These are phyloP conservation scores for Zaprionus kolodkinae DNA, from an alignment of 1,140 invertebrate species.

Conservation along the genomic window DNA sequence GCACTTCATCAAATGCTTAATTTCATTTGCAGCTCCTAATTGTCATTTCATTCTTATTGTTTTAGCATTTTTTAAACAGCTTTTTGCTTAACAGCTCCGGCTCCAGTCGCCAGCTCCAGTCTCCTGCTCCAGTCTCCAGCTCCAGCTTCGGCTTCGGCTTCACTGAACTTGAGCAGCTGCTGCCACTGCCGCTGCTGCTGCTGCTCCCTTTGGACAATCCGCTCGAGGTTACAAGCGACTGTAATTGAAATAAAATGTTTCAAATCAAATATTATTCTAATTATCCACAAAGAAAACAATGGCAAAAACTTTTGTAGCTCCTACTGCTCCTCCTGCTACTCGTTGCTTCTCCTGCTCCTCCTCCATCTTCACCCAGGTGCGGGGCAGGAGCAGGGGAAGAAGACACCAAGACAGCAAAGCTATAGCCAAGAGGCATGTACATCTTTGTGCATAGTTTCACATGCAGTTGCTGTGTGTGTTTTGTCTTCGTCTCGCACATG, in stretches of 20 bases:
- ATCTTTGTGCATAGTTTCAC: constrained; percentile 34
- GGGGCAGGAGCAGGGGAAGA: too few relatives aligned
- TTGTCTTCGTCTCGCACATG: neutral
- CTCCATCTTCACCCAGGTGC: neutral
- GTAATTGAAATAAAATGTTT: constrained; percentile 82
- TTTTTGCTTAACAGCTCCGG: constrained; percentile 44
- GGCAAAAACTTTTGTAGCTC: constrained; percentile 44
- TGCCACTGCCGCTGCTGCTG: constrained; percentile 49
- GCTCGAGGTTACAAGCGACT: constrained; percentile 34
- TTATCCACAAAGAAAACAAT: constrained; percentile 72
- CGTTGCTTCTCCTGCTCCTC: neutral
- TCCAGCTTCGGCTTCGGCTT: constrained; percentile 50
- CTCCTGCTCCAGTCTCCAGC: neutral
- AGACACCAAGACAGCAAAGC: neutral
- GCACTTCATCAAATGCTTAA: constrained; percentile 70
- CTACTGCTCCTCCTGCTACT: neutral
- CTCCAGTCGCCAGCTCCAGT: too few relatives aligned
- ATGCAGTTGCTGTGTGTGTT: constrained; percentile 2
- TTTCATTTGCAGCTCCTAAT: constrained; percentile 64
- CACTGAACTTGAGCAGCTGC: constrained; percentile 67
- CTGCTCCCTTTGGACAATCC: constrained; percentile 54
- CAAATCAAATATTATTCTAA: constrained; percentile 80
- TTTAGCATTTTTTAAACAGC: constrained; percentile 58
- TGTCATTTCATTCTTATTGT: constrained; percentile 64
- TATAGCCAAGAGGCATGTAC: neutral